phyloP scores from a whole-genome alignment of 2,888 invertebrate species.

The Cantharis rustica region DNA sequence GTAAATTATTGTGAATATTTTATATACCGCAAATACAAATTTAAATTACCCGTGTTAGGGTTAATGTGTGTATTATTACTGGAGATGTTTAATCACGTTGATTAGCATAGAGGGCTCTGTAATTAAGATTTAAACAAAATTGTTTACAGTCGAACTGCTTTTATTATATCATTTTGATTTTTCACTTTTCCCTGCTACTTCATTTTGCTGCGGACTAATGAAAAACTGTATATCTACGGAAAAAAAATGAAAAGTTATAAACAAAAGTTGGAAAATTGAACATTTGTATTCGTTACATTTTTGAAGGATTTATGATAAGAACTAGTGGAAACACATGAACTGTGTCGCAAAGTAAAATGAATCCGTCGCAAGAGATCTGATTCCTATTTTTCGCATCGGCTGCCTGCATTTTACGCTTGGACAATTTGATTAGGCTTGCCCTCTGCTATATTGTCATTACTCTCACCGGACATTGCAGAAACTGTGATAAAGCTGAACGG shows the following conservation, averaged over 20 bases:
- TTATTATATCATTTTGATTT: neutral
- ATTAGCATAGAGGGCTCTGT: neutral
- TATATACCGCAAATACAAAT: neutral
- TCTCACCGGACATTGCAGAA: conserved; percentile 35
- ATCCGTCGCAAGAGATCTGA: conserved; percentile 42
- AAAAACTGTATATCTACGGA: neutral
- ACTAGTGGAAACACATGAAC: conserved; percentile 26
- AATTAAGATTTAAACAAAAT: neutral
- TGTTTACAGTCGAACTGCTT: neutral
- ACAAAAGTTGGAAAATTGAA: conserved; percentile 21
- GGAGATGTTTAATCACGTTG: neutral
- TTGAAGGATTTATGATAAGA: conserved; percentile 37
- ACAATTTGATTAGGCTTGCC: conserved; percentile 33
- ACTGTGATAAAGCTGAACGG: conserved; percentile 35
- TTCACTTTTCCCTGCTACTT: neutral
- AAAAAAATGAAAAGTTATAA: conserved; percentile 20
- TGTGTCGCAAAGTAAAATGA: conserved; percentile 39
- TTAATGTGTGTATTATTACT: neutral
- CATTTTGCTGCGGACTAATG: neutral
- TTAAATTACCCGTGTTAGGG: neutral
- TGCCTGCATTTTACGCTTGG: conserved; percentile 37
- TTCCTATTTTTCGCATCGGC: conserved; percentile 42
- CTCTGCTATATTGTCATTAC: conserved; percentile 32
- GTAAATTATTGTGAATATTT: neutral
- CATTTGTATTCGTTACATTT: conserved; percentile 42